These are phyloP conservation scores for Daktulosphaira vitifoliae DNA, from an alignment of 1,140 invertebrate genomes.

Conservation along the genomic window DNA sequence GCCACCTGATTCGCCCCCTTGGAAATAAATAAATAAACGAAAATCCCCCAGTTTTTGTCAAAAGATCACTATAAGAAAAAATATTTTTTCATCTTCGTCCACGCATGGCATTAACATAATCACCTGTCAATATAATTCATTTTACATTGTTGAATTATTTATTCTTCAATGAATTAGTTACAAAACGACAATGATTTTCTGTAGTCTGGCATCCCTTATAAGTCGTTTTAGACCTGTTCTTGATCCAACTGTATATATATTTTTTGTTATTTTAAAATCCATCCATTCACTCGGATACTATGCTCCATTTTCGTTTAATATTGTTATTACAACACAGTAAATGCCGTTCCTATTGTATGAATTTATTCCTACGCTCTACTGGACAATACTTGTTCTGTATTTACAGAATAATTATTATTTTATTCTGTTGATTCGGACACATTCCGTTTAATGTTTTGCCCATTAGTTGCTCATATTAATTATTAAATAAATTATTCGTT, in stretches of 20 bases:
- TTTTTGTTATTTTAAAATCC: conserved; percentile 21
- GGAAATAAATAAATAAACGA: too few species aligned
- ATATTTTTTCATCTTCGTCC: not conserved
- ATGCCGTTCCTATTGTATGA: conserved; percentile 9
- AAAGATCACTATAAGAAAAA: too few species aligned
- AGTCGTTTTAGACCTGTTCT: conserved; percentile 9
- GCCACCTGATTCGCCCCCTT: too few species aligned
- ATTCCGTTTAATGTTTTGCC: too few species aligned
- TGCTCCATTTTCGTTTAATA: not conserved
- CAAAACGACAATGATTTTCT: conserved; percentile 3
- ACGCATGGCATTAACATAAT: conserved; percentile 5
- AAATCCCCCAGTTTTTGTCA: too few species aligned
- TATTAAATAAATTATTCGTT: too few species aligned
- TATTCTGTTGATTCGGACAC: not conserved
- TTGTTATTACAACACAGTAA: not conserved
- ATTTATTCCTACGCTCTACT: not conserved
- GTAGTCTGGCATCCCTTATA: conserved; percentile 1
- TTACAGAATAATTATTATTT: too few species aligned
- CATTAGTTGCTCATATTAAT: too few species aligned
- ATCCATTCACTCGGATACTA: not conserved
- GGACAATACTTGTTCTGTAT: not conserved
- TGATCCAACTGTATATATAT: not conserved
- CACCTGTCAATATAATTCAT: conserved; percentile 31
- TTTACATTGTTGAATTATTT: conserved; percentile 28
- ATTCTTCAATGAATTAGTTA: conserved; percentile 24